These are phyloP conservation scores for Proteles cristata DNA, from an alignment of 2,113 vertebrate genomes.

Conservation along the genomic window DNA sequence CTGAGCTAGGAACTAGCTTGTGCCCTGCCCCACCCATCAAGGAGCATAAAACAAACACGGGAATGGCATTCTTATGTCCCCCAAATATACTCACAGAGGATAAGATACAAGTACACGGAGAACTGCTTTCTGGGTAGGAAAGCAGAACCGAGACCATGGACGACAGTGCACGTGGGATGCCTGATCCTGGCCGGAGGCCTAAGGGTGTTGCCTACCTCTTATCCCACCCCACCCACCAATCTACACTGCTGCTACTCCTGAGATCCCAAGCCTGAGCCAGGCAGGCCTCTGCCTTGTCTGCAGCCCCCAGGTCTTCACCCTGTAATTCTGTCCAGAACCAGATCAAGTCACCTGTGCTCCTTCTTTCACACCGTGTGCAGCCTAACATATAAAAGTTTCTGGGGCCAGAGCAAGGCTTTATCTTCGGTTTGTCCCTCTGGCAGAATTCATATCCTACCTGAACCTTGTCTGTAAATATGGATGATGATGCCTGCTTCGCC, in stretches of 20 bases:
- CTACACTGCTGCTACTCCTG: neutral
- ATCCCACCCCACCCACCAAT: neutral
- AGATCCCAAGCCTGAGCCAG: neutral
- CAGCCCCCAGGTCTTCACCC: neutral
- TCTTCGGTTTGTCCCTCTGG: neutral
- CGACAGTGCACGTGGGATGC: neutral
- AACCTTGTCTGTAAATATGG: neutral
- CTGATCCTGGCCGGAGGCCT: neutral
- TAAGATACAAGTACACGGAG: neutral
- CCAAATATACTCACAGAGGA: neutral
- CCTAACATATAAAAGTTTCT: neutral
- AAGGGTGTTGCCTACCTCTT: neutral
- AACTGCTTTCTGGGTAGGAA: neutral
- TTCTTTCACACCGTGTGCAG: neutral
- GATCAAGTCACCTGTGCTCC: neutral
- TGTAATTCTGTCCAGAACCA: neutral
- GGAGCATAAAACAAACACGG: neutral
- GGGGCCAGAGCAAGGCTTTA: neutral
- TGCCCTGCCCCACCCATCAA: too few species aligned
- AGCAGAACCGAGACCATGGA: neutral
- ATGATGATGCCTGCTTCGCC: neutral
- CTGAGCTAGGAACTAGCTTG: neutral
- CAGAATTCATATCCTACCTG: neutral
- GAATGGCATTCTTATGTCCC: neutral
- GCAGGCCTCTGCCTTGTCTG: neutral